A percentile compares a stretch with the other conserved stretches of the same genome.
Evolutionary conservation across 2,797 vertebrate genomes (phyloP).

Genomic region (Intellagama lesueurii): DNA sequence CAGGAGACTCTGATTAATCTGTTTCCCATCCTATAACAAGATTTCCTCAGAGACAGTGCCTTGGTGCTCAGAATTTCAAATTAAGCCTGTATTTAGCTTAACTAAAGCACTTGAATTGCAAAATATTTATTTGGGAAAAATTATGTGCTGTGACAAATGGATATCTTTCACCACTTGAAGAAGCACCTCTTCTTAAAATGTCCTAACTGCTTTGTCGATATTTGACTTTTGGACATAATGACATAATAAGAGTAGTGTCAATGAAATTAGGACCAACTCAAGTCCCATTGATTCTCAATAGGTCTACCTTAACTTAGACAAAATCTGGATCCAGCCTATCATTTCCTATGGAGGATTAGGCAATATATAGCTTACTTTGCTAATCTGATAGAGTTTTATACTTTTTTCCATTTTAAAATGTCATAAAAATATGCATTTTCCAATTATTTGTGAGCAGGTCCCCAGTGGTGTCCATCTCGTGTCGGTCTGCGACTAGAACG

Average conservation of each 20-base stretch:
- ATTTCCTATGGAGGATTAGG: background rate
- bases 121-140: too few species aligned
- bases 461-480: constrained; percentile 80
- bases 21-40: too few species aligned
- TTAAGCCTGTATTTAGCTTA: too few species aligned
- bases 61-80: too few species aligned
- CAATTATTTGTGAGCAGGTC: constrained; percentile 72
- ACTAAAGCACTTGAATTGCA: too few species aligned
- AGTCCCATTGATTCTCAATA: background rate
- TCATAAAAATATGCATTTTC: constrained; percentile 18
- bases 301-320: background rate
- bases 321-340: background rate
- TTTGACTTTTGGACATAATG: too few species aligned
- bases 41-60: too few species aligned
- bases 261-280: background rate
- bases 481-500: constrained; percentile 78
- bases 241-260: background rate
- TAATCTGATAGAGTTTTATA: background rate
- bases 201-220: too few species aligned
- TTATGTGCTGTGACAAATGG: too few species aligned
- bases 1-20: too few species aligned
- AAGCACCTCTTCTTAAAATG: too few species aligned
- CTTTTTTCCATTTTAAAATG: background rate
- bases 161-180: too few species aligned
- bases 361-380: background rate